Conservation (phyloP, 2,797 vertebrate genomes). For the Amazona finschi region DNA sequence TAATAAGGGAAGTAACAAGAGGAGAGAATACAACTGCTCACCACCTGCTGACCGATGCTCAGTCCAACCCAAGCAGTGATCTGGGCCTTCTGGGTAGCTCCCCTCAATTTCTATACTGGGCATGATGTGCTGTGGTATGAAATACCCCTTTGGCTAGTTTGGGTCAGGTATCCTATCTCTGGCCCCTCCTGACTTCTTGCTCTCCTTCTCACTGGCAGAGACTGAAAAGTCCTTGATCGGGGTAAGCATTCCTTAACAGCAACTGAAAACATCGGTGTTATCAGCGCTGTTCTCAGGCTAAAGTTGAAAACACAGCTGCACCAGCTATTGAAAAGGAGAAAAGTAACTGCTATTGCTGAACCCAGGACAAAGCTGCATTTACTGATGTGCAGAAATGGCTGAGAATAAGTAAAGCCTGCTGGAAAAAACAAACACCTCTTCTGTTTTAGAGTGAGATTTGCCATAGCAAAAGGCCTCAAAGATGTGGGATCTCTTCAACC, state of each 20-base stretch:
- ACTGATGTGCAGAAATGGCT: not conserved
- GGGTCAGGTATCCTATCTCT: not conserved
- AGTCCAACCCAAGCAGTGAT: not conserved
- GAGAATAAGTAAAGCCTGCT: fast-evolving
- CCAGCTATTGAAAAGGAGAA: not conserved
- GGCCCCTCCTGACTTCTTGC: not conserved
- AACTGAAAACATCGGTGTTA: not conserved
- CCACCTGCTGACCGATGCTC: not conserved
- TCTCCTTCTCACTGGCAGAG: not conserved
- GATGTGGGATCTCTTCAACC: not conserved
- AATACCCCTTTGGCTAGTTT: not conserved
- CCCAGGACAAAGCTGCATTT: not conserved
- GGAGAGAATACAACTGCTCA: not conserved
- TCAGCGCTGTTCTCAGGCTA: not conserved
- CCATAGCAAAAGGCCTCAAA: not conserved
- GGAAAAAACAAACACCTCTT: not conserved
- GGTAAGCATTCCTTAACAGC: not conserved
- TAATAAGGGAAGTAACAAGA: not conserved
- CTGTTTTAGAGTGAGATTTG: not conserved
- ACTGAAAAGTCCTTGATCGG: not conserved
- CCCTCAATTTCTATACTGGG: not conserved
- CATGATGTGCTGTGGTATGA: not conserved
- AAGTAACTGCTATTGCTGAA: not conserved
- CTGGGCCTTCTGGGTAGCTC: not conserved
- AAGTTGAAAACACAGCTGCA: not conserved